Conservation (phyloP, 2,113 vertebrate genomes). For the Tringa solitaria region DNA sequence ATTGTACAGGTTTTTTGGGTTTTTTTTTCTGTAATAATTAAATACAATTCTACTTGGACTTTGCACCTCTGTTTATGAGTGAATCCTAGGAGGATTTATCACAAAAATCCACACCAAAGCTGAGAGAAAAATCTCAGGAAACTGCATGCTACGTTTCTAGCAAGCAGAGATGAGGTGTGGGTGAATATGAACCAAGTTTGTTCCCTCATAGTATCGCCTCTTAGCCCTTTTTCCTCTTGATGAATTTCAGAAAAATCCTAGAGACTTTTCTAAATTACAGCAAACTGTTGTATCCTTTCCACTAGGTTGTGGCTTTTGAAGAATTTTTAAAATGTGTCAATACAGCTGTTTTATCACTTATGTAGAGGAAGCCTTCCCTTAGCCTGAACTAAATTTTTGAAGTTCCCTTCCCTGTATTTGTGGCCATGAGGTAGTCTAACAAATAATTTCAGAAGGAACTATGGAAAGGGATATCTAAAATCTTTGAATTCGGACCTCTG, state of each 20-base stretch:
- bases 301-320: not conserved
- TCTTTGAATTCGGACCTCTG: not conserved
- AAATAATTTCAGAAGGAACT: not conserved
- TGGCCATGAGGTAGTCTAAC: not conserved
- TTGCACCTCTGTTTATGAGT: not conserved
- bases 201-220: not conserved
- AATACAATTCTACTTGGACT: not conserved
- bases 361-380: not conserved
- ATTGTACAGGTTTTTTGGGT: too few species aligned
- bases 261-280: not conserved
- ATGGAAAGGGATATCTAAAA: not conserved
- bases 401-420: not conserved
- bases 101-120: not conserved
- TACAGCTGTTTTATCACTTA: not conserved
- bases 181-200: not conserved
- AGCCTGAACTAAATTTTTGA: not conserved
- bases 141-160: not conserved
- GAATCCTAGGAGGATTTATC: not conserved
- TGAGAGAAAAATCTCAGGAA: not conserved
- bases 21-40: not conserved
- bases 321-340: not conserved
- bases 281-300: not conserved
- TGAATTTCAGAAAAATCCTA: not conserved
- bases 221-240: not conserved
- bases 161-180: not conserved